Conservation (phyloP, 1,140 invertebrate genomes). For the Adelges cooleyi region DNA sequence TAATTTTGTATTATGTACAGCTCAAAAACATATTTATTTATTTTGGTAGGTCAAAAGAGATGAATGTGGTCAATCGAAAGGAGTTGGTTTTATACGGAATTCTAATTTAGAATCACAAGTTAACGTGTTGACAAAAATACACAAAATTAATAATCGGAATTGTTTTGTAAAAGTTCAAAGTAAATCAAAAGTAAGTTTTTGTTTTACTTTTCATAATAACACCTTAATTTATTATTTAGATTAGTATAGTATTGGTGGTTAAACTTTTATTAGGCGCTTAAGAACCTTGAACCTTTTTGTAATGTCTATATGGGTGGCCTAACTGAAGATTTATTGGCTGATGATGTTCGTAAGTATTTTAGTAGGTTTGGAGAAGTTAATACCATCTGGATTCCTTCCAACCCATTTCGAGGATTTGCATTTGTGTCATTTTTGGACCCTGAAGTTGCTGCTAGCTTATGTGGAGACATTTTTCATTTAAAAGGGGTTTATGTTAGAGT, state of each 20-base stretch:
- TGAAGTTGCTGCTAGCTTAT: conserved; percentile 82
- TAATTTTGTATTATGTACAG: not conserved
- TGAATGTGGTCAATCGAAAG: conserved; percentile 61
- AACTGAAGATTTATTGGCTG: conserved; percentile 78
- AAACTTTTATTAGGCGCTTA: conserved; percentile 49
- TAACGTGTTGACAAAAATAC: conserved; percentile 50
- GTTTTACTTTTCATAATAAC: conserved; percentile 19
- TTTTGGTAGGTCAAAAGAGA: conserved; percentile 54
- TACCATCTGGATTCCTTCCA: conserved; percentile 88
- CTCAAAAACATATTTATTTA: not conserved
- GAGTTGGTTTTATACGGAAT: conserved; percentile 74
- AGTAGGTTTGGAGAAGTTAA: conserved; percentile 89
- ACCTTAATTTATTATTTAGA: not conserved
- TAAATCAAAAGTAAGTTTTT: conserved; percentile 48
- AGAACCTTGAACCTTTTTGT: conserved; percentile 76
- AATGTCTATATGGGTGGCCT: conserved; percentile 94
- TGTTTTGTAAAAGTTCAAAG: conserved; percentile 70
- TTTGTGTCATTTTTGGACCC: conserved; percentile 94
- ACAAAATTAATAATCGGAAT: conserved; percentile 67
- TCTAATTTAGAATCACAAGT: conserved; percentile 54
- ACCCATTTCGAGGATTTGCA: conserved; percentile 82
- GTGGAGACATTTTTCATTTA: conserved; percentile 95
- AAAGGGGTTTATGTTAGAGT: conserved; percentile 90
- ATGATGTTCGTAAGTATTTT: conserved; percentile 89
- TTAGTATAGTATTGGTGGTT: not conserved